phyloP scores from a whole-genome alignment of 2,888 invertebrate species.

The Tinea semifulvella region DNA sequence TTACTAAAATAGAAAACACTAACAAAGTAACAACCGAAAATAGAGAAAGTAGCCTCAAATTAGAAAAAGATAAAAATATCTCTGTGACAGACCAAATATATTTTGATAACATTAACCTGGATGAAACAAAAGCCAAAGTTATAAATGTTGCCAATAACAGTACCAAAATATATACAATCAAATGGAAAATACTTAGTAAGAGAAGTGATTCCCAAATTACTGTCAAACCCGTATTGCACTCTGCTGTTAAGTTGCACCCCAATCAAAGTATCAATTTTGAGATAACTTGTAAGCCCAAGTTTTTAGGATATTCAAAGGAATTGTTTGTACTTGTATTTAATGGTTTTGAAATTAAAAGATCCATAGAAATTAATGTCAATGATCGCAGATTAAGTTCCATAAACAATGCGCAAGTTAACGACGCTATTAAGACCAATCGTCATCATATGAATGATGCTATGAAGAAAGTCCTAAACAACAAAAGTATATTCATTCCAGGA shows the following conservation, averaged over 20 bases:
- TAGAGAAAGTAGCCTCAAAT: constrained; percentile 11
- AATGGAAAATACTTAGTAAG: constrained; percentile 58
- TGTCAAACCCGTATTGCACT: constrained; percentile 43
- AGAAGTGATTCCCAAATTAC: constrained; percentile 61
- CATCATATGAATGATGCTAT: constrained; percentile 23
- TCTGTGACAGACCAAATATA: constrained; percentile 58
- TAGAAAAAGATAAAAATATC: constrained; percentile 60
- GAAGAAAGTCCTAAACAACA: constrained; percentile 30
- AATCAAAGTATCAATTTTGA: constrained; percentile 42
- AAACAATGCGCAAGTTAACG: background rate
- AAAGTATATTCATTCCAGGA: constrained; percentile 56
- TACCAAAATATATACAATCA: constrained; percentile 44
- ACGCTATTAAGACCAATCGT: constrained; percentile 21
- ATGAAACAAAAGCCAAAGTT: constrained; percentile 27
- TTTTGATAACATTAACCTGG: constrained; percentile 52
- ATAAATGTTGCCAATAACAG: constrained; percentile 51
- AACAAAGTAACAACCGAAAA: background rate
- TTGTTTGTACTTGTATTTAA: constrained; percentile 68
- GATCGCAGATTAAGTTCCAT: background rate
- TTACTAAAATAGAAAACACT: background rate
- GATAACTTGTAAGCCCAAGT: constrained; percentile 65
- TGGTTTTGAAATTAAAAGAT: constrained; percentile 68
- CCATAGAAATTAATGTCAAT: constrained; percentile 62
- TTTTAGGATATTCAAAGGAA: constrained; percentile 70
- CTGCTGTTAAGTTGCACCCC: constrained; percentile 42